Base-by-base conservation (phyloP, 2,113 vertebrate genomes). In the Dasypus novemcinctus region DNA sequence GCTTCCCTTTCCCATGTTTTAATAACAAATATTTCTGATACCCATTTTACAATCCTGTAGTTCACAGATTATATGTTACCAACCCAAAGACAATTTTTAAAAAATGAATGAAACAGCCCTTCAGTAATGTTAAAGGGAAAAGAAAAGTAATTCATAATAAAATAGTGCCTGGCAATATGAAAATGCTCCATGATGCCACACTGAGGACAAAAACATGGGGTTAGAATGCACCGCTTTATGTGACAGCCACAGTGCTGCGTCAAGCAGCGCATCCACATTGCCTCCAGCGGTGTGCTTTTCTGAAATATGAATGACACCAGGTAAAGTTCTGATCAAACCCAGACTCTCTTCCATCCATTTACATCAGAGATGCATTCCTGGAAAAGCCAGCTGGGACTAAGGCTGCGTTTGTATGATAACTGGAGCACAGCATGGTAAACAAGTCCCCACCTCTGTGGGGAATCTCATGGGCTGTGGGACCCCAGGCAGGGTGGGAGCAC, bases 181-280 rank as follows among this genome's bases (percentile, higher is more conserved):
- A 17, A 36, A 52, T 15, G 21, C 21, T 41, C 52, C 25, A 18
- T 31, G 87, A 36, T 18, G 43, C 9, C 57, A 9, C 31, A 5
- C 41, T 43, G 5, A 15, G 64, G 69, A 38, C 21, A 11, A 0
- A 0, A 8, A 41, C 87, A 4, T 7, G 15, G 1, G 2, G 17
- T 52, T 75, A 31, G 71, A 7, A 21, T 2, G 1, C 5, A 5
- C 18, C 23, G 4, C 46, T n/a, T 13, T 29, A 2, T 1, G 7
- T 13, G 13, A 25, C 10, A 5, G n/a, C 63, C 2, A 0, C 74
- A 5, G 2, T 1, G 5, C 41, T 11, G 4, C 2, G 5, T 7
- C 71, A 18, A 1, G 14, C 27, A 31, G 29, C 11, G 36, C 20
- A 8, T 14, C 66, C 75, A 36, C 29, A 3, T 27, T 4, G 1